Base-by-base conservation (phyloP, 2,888 invertebrate species). In the Strigamia transsilvanica region DNA sequence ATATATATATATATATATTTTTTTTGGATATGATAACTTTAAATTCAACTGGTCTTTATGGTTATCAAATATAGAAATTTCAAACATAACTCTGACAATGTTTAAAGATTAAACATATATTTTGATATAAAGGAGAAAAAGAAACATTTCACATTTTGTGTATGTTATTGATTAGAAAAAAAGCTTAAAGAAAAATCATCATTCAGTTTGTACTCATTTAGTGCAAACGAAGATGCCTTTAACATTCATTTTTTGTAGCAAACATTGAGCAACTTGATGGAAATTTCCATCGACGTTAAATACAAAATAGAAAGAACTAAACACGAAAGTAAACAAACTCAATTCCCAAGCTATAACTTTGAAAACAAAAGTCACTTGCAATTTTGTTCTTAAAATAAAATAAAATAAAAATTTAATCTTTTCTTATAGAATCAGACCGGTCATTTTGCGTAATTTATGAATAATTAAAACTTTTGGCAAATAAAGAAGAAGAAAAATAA, bases 21-120 rank as follows among this genome's bases (percentile, higher is more conserved):
- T 51, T 51, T 51, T 51, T 51, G 12, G n/a, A 51, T 51, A n/a
- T 51, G 51, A 51, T 51, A 51, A 51, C 51, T 27, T 66, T 9
- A 66, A 66, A 66, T 27, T 66, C 66, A 66, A 66, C 66, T 27
- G 9, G 66, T 66, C 27, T 27, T 66, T 66, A 15, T 27, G 66
- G 32, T 66, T 66, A 66, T 66, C 66, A 66, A 66, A 66, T 66
- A 66, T 66, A 66, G 32, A 66, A 27, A 66, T 66, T 66, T 66
- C 32, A 27, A 66, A 66, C 66, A 66, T 66, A 66, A 66, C 23
- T 66, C 32, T 66, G 61, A 23, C 23, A 66, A 27, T 66, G 66
- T 66, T 66, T 66, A 27, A 66, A 51, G 4, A 15, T 51, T n/a
- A n/a, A n/a, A n/a, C n/a, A 51, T 51, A 51, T 15, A 66, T 66